Evolutionary conservation across 2,797 vertebrate genomes (phyloP).

Genomic region (Melanotaenia maccullochi): DNA sequence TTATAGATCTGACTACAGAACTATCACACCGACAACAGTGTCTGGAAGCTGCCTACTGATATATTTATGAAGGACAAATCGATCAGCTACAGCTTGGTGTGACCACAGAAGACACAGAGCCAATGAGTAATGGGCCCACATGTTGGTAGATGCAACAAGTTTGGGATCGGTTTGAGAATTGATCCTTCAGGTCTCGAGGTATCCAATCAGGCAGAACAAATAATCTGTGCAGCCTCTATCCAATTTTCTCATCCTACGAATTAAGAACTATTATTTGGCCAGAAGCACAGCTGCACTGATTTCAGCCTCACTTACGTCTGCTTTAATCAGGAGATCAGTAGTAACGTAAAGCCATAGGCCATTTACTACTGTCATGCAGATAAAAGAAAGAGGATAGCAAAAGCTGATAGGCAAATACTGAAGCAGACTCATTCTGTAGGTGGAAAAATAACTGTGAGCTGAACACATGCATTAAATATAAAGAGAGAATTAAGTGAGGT

Average conservation of each 20-base stretch:
- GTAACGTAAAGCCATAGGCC: constrained; percentile 15
- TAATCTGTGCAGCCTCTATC: constrained; percentile 31
- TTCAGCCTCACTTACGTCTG: constrained; percentile 29
- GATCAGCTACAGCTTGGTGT: constrained; percentile 28
- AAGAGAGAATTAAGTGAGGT: constrained; percentile 5
- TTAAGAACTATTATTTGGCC: constrained; percentile 53
- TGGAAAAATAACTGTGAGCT: constrained; percentile 20
- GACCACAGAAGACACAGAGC: constrained; percentile 29
- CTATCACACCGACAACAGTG: constrained; percentile 13
- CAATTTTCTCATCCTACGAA: constrained; percentile 39
- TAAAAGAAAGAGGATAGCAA: constrained; percentile 16
- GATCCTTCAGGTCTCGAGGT: constrained; percentile 29
- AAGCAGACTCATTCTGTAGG: constrained; percentile 25
- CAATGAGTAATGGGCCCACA: constrained; percentile 36
- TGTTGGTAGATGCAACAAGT: constrained; percentile 37
- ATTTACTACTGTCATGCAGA: not conserved
- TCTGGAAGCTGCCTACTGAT: constrained; percentile 33
- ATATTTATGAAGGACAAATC: constrained; percentile 30
- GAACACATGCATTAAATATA: constrained; percentile 23
- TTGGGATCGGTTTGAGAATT: constrained; percentile 35
- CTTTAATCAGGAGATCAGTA: constrained; percentile 38
- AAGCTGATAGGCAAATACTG: constrained; percentile 3
- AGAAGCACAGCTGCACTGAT: constrained; percentile 32
- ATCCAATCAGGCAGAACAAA: constrained; percentile 52
- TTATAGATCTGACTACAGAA: constrained; percentile 13